Evolutionary conservation across 1,140 invertebrate species (phyloP), one percentile per base, ranked within the genome.

Genomic region (Leguminivora glycinivorella): DNA sequence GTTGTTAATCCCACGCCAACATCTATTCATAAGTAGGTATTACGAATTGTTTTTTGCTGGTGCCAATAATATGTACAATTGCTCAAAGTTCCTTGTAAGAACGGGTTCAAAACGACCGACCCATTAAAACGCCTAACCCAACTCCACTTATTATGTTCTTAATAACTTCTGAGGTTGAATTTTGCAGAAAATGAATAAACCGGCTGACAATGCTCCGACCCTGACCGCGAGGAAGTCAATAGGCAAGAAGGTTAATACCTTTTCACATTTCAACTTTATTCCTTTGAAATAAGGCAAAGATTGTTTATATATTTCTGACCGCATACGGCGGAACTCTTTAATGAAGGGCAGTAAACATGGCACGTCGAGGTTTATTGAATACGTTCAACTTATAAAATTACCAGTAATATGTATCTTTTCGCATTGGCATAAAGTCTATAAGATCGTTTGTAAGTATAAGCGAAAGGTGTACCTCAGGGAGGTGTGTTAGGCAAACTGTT

Each of bases 291-390:
- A 52, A 22, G 47, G 47, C 19, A 19, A 52, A 52, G 0, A 52
- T 52, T 52, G 47, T 52, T 22, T 52, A 52, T n/a, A 22, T 52
- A 22, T 52, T 22, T 22, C 3, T 9, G 47, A 52, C 47, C 14
- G 17, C 1, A 52, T 19, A 52, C 17, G 9, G 26, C 58, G 29
- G 58, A 63, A 63, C 25, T 29, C 58, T 29, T 63, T 63, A 63
- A 63, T 63, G 58, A 63, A 63, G 26, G n/a, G 58, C 58, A 17
- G 58, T 63, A 63, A 63, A 63, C 26, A 63, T 29, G 26, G 47
- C 47, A 9, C 38, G 38, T 22, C 47, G 47, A 52, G 47, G 47
- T 52, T 52, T 52, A 9, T 52, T n/a, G 9, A 43, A 43, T n/a
- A 17, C n/a, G 4, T n/a, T n/a, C 14, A 43, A 43, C 5, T 17